Evolutionary conservation across 2,113 vertebrate species (phyloP).

Genomic region (Solea senegalensis): DNA sequence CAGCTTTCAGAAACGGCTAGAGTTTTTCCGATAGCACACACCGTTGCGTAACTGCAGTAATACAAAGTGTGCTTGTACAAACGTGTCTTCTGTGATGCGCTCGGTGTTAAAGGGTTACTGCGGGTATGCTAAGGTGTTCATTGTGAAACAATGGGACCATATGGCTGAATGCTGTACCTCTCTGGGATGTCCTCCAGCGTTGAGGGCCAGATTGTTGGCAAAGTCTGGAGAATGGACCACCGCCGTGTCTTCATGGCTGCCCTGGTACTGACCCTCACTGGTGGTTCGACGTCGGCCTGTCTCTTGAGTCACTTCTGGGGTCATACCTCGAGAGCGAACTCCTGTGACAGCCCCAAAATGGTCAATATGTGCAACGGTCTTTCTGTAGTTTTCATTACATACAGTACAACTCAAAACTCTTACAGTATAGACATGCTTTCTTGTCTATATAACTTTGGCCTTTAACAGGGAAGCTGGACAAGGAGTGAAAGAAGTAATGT

Average conservation of each 20-base stretch:
- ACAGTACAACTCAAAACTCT: too few species aligned
- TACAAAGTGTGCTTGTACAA: too few species aligned
- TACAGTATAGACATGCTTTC: not conserved
- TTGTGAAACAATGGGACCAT: not conserved
- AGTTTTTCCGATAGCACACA: too few species aligned
- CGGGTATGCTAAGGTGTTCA: too few species aligned
- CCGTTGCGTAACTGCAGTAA: too few species aligned
- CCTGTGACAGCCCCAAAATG: constrained; percentile 75
- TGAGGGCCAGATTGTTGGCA: constrained; percentile 87
- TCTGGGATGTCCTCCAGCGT: constrained; percentile 90
- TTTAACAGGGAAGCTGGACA: not conserved
- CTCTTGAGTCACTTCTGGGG: constrained; percentile 80
- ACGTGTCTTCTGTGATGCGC: too few species aligned
- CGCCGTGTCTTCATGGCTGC: constrained; percentile 76
- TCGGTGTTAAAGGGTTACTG: too few species aligned
- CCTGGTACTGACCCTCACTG: constrained; percentile 93
- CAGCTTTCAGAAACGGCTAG: too few species aligned
- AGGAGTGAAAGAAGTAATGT: not conserved
- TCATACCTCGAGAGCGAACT: constrained; percentile 86
- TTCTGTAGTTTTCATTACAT: too few species aligned
- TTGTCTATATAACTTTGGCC: not conserved
- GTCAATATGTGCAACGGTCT: not conserved
- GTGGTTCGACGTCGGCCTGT: constrained; percentile 83
- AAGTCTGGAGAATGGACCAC: constrained; percentile 85
- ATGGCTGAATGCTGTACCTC: constrained; percentile 82